These are phyloP conservation scores for Drymonia ruficornis DNA, from an alignment of 2,888 invertebrate species.

Conservation along the genomic window DNA sequence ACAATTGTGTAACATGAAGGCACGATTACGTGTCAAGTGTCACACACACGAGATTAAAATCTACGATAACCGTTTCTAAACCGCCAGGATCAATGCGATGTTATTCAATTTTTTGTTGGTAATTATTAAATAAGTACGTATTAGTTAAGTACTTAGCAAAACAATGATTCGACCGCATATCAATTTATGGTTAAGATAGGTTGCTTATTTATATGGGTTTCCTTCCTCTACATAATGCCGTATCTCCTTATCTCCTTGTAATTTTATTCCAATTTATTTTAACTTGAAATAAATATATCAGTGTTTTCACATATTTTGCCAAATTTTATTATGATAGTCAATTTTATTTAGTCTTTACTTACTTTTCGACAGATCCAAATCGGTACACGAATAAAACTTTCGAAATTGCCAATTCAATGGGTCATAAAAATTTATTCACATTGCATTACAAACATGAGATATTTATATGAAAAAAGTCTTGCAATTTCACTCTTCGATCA, in stretches of 20 bases:
- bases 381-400: slow-evolving; percentile 38
- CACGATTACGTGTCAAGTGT: slow-evolving; percentile 11
- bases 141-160: no score
- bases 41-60: slow-evolving; percentile 8
- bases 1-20: slow-evolving; percentile 6
- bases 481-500: background rate
- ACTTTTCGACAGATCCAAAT: slow-evolving; percentile 28
- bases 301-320: background rate
- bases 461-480: slow-evolving; percentile 2
- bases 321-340: background rate
- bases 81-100: background rate
- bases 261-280: background rate
- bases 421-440: slow-evolving; percentile 59
- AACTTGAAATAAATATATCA: background rate
- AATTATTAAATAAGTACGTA: no score
- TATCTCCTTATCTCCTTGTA: no score
- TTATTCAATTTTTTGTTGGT: background rate
- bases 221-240: no score
- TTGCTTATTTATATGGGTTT: no score
- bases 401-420: slow-evolving; percentile 42
- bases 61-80: slow-evolving; percentile 1
- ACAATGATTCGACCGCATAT: no score
- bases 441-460: slow-evolving; percentile 27
- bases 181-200: no score
- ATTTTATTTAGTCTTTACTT: slow-evolving; percentile 10